phyloP scores from a whole-genome alignment of 1,140 invertebrate species.

The Bactericera cockerelli region DNA sequence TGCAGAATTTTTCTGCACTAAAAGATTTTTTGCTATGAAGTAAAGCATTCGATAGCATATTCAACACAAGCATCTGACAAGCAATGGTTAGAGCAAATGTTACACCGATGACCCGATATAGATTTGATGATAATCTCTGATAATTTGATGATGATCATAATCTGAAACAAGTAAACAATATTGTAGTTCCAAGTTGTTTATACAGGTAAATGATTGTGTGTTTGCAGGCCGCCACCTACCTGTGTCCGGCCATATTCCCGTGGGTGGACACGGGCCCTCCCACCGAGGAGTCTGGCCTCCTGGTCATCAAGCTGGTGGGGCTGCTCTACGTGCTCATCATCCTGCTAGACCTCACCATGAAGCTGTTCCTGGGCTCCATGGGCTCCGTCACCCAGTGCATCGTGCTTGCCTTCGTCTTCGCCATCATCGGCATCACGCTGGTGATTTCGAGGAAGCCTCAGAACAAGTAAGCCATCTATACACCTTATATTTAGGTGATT shows the following conservation, averaged over 20 bases:
- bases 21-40: neutral
- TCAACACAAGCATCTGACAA: too few relatives aligned
- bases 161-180: too few relatives aligned
- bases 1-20: too few relatives aligned
- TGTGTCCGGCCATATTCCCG: conserved; percentile 71
- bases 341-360: conserved; percentile 67
- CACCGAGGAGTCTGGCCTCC: conserved; percentile 65
- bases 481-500: too few relatives aligned
- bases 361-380: conserved; percentile 49
- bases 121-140: too few relatives aligned
- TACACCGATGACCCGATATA: too few relatives aligned
- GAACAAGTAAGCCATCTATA: conserved; percentile 62
- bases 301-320: conserved; percentile 75
- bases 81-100: too few relatives aligned
- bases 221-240: conserved; percentile 49
- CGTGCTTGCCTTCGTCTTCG: conserved; percentile 51
- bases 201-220: too few relatives aligned
- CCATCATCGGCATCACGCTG: conserved; percentile 58
- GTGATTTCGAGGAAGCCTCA: conserved; percentile 79
- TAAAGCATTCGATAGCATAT: too few relatives aligned
- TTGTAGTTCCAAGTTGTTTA: too few relatives aligned
- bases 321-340: conserved; percentile 65
- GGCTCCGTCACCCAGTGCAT: conserved; percentile 49
- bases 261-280: conserved; percentile 76
- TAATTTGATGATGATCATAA: too few relatives aligned